phyloP scores from a whole-genome alignment of 2,797 vertebrate genomes.

The Mastacembelus armatus region DNA sequence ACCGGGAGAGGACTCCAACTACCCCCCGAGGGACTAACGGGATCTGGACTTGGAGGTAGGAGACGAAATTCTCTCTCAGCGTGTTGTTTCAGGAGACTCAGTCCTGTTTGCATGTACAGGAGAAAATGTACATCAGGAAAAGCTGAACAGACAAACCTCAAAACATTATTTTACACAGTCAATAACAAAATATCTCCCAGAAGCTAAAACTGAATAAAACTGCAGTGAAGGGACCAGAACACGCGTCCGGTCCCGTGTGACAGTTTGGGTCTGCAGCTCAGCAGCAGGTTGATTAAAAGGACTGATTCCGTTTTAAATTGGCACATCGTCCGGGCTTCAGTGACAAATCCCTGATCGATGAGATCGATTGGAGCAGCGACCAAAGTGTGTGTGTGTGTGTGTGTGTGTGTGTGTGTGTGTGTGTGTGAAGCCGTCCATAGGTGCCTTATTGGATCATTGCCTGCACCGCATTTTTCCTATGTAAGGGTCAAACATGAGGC shows the following conservation, averaged over 20 bases:
- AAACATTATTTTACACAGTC: no score
- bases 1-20: constrained; percentile 4
- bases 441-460: background rate
- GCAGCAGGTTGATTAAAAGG: constrained; percentile 36
- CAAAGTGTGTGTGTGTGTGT: constrained; percentile 6
- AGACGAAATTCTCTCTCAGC: background rate
- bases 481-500: constrained; percentile 14
- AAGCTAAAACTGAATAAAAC: background rate
- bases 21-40: constrained; percentile 10
- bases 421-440: no score
- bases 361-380: constrained; percentile 39
- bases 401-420: constrained; percentile 7
- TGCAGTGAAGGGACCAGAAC: background rate
- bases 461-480: background rate
- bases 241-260: constrained; percentile 1
- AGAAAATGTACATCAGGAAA: no score
- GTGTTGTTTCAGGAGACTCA: background rate
- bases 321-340: constrained; percentile 7
- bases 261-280: constrained; percentile 20
- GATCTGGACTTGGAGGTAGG: constrained; percentile 57
- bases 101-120: background rate
- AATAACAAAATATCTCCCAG: background rate
- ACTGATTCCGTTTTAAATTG: constrained; percentile 40
- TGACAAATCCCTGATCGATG: constrained; percentile 56
- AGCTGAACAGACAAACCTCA: no score